Evolutionary conservation across 2,113 vertebrate species (phyloP).

Genomic region (Pagrus major): DNA sequence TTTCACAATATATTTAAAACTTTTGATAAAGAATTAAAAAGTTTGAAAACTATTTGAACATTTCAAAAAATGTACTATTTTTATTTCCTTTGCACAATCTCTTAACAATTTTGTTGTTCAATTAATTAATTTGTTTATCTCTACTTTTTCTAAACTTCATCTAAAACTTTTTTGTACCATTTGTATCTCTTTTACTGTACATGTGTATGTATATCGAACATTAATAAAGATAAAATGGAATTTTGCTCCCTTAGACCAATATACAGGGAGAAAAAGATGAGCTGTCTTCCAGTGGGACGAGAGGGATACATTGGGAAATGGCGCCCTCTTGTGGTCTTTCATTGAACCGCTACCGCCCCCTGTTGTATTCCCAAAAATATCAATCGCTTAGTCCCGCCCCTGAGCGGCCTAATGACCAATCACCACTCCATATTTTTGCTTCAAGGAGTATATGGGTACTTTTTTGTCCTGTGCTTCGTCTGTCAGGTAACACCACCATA

Average conservation of each 20-base stretch:
- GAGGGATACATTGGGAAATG: not conserved
- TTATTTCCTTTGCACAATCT: not conserved
- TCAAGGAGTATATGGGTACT: not conserved
- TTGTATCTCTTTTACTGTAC: not conserved
- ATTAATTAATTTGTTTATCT: not conserved
- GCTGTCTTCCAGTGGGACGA: not conserved
- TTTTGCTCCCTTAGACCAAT: not conserved
- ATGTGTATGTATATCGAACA: not conserved
- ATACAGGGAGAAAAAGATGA: not conserved
- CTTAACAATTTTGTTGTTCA: not conserved
- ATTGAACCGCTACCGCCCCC: not conserved
- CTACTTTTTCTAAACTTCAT: not conserved
- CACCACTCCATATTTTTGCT: not conserved
- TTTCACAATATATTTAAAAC: not conserved
- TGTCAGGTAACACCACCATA: constrained; percentile 2
- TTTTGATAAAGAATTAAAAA: not conserved
- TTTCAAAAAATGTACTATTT: not conserved
- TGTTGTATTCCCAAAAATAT: not conserved
- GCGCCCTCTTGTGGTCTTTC: constrained; percentile 37
- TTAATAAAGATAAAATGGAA: not conserved
- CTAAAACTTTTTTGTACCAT: not conserved
- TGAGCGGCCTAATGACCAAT: constrained; percentile 63
- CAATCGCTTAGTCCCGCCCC: constrained; percentile 48
- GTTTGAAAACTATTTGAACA: not conserved
- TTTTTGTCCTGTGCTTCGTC: accelerated